phyloP scores from a whole-genome alignment of 2,113 vertebrate species.

The Lophotis ruficrista region DNA sequence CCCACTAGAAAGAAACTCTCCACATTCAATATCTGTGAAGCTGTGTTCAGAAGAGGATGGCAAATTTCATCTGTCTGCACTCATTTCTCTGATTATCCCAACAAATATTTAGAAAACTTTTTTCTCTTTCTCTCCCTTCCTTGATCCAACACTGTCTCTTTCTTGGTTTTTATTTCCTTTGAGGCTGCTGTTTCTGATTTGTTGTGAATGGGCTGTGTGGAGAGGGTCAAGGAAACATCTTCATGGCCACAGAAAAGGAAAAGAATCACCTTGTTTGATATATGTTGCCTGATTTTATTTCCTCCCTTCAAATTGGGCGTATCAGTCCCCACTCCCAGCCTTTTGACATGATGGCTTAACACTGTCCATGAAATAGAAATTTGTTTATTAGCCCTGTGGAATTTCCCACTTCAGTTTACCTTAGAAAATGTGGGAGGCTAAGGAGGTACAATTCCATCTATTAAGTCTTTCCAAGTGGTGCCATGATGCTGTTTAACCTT shows the following conservation, averaged over 20 bases:
- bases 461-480: constrained; percentile 50
- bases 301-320: not conserved
- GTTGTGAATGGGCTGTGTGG: not conserved
- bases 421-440: constrained; percentile 15
- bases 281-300: not conserved
- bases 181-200: not conserved
- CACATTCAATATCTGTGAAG: not conserved
- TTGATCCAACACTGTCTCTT: not conserved
- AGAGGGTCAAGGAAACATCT: not conserved
- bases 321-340: not conserved
- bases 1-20: not conserved
- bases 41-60: not conserved
- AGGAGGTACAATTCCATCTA: not conserved
- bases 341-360: not conserved
- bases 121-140: not conserved
- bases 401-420: constrained; percentile 12
- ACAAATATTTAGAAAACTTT: not conserved
- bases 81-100: not conserved
- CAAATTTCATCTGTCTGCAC: not conserved
- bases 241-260: not conserved
- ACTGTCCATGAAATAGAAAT: not conserved
- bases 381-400: constrained; percentile 11
- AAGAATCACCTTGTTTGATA: not conserved
- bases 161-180: not conserved
- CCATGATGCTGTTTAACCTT: constrained; percentile 54